A percentile compares a stretch with the other conserved stretches of the same genome.
These are phyloP conservation scores for Schlechtendalia chinensis DNA, from an alignment of 1,140 invertebrate genomes.

Conservation along the genomic window DNA sequence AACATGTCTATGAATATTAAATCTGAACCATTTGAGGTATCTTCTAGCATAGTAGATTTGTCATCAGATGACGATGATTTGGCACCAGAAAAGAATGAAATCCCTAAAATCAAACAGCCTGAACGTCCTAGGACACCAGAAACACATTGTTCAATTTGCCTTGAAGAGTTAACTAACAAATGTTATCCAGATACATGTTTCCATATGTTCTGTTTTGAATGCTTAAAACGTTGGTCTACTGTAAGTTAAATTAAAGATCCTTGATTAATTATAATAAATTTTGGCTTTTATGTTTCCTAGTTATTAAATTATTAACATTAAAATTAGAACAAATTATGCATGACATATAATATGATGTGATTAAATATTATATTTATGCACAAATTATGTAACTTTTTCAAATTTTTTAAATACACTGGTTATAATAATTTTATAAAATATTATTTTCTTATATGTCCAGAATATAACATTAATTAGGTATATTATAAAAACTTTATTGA, in stretches of 20 bases:
- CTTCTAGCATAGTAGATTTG: background rate
- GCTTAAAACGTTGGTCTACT: slow-evolving; percentile 32
- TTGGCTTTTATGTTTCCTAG: too few species aligned
- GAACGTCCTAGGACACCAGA: slow-evolving; percentile 6
- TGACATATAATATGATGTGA: too few species aligned
- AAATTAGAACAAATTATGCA: too few species aligned
- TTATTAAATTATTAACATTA: too few species aligned
- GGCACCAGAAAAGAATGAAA: background rate
- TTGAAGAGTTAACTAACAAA: slow-evolving; percentile 26
- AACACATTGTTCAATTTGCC: slow-evolving; percentile 34
- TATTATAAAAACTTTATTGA: too few species aligned
- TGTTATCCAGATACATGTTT: slow-evolving; percentile 29
- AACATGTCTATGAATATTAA: background rate
- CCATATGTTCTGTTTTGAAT: slow-evolving; percentile 41
- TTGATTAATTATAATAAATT: background rate
- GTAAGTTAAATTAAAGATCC: slow-evolving; percentile 6
- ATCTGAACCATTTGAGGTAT: background rate
- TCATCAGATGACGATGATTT: slow-evolving; percentile 8
- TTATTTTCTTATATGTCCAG: too few species aligned
- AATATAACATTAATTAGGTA: too few species aligned
- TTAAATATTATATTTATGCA: too few species aligned
- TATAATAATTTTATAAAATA: too few species aligned
- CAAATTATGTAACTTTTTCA: too few species aligned
- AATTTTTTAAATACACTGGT: too few species aligned
- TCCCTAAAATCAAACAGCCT: background rate